phyloP scores from a whole-genome alignment of 2,797 vertebrate genomes.

The Urocyon cinereoargenteus region DNA sequence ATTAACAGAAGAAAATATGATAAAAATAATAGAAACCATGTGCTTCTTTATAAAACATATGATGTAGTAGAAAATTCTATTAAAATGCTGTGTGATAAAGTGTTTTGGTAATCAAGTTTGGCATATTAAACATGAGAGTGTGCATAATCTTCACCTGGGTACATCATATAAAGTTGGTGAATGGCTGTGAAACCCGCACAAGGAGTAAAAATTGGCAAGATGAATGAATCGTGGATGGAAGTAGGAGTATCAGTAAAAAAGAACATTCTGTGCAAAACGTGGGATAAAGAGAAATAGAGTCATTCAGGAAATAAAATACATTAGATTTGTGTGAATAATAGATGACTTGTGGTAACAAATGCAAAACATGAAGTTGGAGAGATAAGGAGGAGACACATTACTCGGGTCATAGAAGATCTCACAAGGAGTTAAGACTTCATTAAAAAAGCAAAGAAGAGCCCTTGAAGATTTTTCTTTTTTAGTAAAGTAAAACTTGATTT shows the following conservation, averaged over 20 bases:
- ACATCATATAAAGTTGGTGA: neutral
- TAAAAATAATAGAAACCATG: neutral
- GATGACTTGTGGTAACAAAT: slow-evolving; percentile 35
- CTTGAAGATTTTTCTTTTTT: neutral
- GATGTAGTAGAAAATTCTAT: neutral
- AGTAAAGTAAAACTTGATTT: slow-evolving; percentile 19
- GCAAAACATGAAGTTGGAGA: slow-evolving; percentile 7
- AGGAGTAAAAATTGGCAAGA: neutral
- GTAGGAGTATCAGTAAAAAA: slow-evolving; percentile 2
- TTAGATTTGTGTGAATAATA: slow-evolving; percentile 50
- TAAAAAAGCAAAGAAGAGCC: neutral
- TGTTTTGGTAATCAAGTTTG: slow-evolving; percentile 15
- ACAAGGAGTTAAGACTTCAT: neutral
- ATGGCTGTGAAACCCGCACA: neutral
- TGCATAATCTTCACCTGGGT: neutral
- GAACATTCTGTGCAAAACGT: slow-evolving; percentile 53
- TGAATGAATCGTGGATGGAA: slow-evolving; percentile 18
- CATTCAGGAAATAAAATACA: slow-evolving; percentile 39
- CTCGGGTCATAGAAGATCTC: neutral
- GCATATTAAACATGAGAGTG: neutral
- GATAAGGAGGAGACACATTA: neutral
- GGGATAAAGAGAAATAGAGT: neutral
- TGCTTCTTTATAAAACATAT: neutral
- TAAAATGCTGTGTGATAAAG: slow-evolving; percentile 34
- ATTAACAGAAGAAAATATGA: neutral